Conservation (phyloP, 2,888 invertebrate genomes). For the Apamea monoglypha region DNA sequence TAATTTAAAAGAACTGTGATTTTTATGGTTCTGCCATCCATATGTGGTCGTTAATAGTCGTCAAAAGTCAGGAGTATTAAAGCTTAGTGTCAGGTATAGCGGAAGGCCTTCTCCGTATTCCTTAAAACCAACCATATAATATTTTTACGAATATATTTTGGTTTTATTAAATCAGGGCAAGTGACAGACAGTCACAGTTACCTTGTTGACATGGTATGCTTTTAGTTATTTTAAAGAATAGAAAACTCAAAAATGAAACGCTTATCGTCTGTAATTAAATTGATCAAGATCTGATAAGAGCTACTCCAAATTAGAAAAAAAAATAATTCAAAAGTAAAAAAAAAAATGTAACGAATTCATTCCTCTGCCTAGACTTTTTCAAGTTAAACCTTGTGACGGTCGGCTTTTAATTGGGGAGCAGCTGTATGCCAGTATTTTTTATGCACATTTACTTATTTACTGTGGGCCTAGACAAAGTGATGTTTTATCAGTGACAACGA, state of each 20-base stretch:
- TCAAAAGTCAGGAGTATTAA: too few species aligned
- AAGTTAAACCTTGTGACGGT: neutral
- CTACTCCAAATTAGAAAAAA: neutral
- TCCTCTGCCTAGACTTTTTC: neutral
- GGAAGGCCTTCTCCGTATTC: too few species aligned
- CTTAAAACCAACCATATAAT: too few species aligned
- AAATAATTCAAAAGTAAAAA: neutral
- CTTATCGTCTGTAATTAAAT: neutral
- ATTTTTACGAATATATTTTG: too few species aligned
- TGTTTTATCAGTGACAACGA: neutral
- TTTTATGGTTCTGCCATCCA: too few species aligned
- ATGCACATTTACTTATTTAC: neutral
- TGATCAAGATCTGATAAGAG: neutral
- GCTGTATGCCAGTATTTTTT: neutral
- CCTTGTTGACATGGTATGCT: too few species aligned
- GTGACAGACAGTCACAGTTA: too few species aligned
- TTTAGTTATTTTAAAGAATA: neutral
- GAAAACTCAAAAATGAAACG: neutral
- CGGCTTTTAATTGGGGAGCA: fast-evolving
- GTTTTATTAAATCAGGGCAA: too few species aligned
- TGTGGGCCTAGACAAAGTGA: neutral
- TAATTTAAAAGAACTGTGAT: too few species aligned
- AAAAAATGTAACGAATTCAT: neutral
- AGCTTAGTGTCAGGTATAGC: too few species aligned
- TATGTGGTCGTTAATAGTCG: too few species aligned